Evolutionary conservation across 2,888 invertebrate genomes (phyloP).

Genomic region (Cosmia trapezina): DNA sequence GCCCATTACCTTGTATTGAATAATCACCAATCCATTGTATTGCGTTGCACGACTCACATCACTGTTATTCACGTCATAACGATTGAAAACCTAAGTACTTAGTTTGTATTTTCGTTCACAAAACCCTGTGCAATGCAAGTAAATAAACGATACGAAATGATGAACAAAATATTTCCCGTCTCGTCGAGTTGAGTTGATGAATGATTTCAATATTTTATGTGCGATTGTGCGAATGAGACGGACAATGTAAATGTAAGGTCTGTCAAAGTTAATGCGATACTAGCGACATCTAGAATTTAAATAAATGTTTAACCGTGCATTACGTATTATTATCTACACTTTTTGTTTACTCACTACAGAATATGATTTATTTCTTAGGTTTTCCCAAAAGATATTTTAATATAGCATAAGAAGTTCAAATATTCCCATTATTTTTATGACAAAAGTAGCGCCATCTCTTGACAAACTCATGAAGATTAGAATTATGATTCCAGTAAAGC

Average conservation of each 20-base stretch:
- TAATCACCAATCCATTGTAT: slow-evolving; percentile 72
- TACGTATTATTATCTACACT: neutral
- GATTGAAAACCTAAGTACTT: slow-evolving; percentile 18
- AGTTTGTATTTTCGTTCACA: slow-evolving; percentile 53
- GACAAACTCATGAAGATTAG: slow-evolving; percentile 16
- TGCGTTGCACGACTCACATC: slow-evolving; percentile 65
- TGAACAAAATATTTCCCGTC: slow-evolving; percentile 54
- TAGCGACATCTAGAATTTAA: slow-evolving; percentile 61
- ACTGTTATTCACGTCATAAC: slow-evolving; percentile 59
- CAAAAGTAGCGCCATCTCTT: slow-evolving; percentile 57
- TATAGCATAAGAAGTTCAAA: neutral
- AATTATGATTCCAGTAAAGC: slow-evolving; percentile 43
- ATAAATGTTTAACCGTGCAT: neutral
- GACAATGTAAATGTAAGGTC: slow-evolving; percentile 44
- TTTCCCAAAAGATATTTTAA: slow-evolving; percentile 8
- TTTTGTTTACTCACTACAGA: neutral
- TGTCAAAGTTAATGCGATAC: slow-evolving; percentile 61
- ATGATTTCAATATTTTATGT: slow-evolving; percentile 29
- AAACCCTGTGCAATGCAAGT: slow-evolving; percentile 54
- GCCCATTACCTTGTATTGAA: slow-evolving; percentile 84
- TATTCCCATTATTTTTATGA: neutral
- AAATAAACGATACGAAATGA: slow-evolving; percentile 45
- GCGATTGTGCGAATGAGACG: slow-evolving; percentile 53
- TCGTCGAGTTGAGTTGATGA: neutral
- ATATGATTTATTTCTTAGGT: neutral